Base-by-base conservation (phyloP, 64 coral and sea anemone genomes). In the Catalaphyllia jardinei region DNA sequence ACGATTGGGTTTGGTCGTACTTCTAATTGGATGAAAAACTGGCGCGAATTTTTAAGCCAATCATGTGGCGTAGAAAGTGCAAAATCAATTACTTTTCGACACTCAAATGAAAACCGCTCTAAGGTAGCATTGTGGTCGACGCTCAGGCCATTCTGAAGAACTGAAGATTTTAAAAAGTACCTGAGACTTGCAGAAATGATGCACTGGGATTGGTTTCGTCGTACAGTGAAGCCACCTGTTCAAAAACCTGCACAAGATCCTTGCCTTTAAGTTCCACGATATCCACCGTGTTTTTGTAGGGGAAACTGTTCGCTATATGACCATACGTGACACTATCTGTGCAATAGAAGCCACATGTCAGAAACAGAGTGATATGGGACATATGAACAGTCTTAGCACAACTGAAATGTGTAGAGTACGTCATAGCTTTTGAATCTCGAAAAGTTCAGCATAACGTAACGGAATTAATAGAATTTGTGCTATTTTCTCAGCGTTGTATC, bases 261-360 rank as follows among this genome's bases (percentile, higher is more conserved):
- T 67, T 28, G 28, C 93, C 96, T 73, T 67, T 93, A 46, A 98
- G 77, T 83, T 93, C 83, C 22, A 98, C 72, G 19, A 95, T 24
- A 30, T 98, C 96, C 28, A 95, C 73, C 0, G 90, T 93, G 73
- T 98, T 98, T 76, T 63, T 76, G 76, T 95, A 98, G 0, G 96
- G 93, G n/a, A 90, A 79, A 19, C 87, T 95, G 87, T 95, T 90
- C 29, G 81, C 89, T 10, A 95, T 69, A 15, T 98, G 81, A 19
- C 90, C 93, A 11, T 84, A 95, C 0, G 88, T 94, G 29, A 98
- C 73, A 28, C 75, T 35, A 62, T 88, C 95, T 98, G 63, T 38
- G 25, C 14, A 49, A 52, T 15, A 86, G 54, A 60, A 87, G 16
- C 11, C 74, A 19, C 8, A 57, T 33, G 4, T 10, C 10, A 24